These are phyloP conservation scores for Pantherophis alleghaniensis DNA, from an alignment of 2,797 vertebrate species.

Conservation along the genomic window DNA sequence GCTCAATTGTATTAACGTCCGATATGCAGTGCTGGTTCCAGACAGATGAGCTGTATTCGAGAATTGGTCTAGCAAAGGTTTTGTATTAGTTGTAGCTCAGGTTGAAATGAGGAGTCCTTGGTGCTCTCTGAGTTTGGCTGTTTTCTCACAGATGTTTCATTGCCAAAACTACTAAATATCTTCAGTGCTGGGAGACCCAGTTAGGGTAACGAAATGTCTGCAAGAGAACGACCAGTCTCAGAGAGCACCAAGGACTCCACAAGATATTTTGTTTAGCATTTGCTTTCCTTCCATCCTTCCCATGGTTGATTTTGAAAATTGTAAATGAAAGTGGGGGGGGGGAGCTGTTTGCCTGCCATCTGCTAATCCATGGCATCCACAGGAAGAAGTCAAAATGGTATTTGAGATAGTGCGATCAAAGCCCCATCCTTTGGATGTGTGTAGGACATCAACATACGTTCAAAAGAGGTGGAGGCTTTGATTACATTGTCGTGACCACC, in stretches of 20 bases:
- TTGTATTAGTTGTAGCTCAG: background rate
- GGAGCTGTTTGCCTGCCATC: background rate
- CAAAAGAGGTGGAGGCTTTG: too few species aligned
- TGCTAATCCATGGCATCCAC: background rate
- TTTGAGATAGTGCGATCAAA: background rate
- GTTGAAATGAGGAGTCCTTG: background rate
- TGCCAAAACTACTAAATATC: background rate
- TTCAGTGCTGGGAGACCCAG: background rate
- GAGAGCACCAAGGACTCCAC: background rate
- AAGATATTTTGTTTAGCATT: background rate
- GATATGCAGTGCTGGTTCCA: too few species aligned
- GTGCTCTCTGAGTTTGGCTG: background rate
- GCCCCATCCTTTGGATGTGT: background rate
- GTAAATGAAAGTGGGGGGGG: background rate
- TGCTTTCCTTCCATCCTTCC: background rate
- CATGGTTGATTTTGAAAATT: background rate
- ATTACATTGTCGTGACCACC: background rate
- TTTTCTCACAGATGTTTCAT: background rate
- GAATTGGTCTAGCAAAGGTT: too few species aligned
- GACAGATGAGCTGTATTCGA: too few species aligned
- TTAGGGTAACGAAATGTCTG: background rate
- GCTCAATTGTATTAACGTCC: too few species aligned
- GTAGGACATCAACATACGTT: background rate
- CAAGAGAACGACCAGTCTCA: background rate
- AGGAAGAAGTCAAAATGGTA: background rate